Conservation (phyloP, 2,797 vertebrate genomes). For the Tokudaia tokunoshimensis region DNA sequence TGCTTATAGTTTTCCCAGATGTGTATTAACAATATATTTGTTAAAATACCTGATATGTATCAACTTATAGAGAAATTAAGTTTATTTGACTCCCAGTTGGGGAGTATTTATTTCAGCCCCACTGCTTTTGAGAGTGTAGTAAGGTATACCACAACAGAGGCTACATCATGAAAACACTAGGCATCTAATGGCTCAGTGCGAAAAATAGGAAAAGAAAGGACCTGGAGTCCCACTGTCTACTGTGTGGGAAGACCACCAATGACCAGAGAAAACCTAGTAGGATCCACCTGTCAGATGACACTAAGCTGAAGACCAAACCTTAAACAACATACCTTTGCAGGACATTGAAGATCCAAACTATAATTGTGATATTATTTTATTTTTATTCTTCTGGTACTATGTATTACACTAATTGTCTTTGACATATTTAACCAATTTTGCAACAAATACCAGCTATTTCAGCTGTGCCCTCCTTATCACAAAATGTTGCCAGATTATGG, state of each 20-base stretch:
- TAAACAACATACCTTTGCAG: not conserved
- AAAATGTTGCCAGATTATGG: not conserved
- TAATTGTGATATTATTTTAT: not conserved
- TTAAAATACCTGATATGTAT: not conserved
- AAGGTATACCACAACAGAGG: not conserved
- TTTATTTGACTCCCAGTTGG: not conserved
- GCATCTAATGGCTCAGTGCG: not conserved
- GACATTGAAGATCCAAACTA: not conserved
- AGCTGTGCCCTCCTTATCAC: not conserved
- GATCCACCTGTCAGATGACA: not conserved
- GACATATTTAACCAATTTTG: not conserved
- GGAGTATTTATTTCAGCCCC: not conserved
- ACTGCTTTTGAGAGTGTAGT: not conserved
- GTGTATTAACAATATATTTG: not conserved
- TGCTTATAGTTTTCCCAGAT: conserved; percentile 9
- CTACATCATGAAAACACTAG: not conserved
- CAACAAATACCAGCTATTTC: not conserved
- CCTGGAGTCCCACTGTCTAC: not conserved
- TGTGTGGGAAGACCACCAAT: not conserved
- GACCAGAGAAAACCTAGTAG: not conserved
- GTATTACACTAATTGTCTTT: not conserved
- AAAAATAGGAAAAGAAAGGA: not conserved
- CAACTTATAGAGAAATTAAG: not conserved
- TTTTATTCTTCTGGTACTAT: not conserved
- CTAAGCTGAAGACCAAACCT: not conserved